Evolutionary conservation across 1,140 invertebrate genomes (phyloP), one percentile per base, ranked within the genome.

Genomic region (Trichoplusia ni): DNA sequence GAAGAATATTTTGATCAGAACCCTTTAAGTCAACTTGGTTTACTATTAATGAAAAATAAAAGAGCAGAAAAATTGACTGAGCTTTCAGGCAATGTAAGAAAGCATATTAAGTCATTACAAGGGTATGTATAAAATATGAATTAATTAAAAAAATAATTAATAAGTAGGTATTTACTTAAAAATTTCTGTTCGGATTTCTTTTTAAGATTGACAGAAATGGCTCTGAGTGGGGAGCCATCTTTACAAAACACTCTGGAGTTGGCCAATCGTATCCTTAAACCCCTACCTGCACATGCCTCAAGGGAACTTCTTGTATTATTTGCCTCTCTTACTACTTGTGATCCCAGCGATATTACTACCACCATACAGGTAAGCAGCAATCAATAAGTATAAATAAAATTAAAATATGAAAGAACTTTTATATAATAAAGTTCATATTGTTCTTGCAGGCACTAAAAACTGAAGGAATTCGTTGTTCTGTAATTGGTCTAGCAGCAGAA

Each of bases 1-100:
- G 96, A 98, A 72, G 98, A 99, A 90, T 99, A 97, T 84, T 99
- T 99, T 90, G 98, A 99, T 90, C 97, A 99, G 91, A 99, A 99
- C 92, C 99, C 99, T 31, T 98, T 99, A 46, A 98, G 97, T 87
- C 99, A 99, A 90, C 90, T 99, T 37, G 98, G 98, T 14, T 92
- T 99, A 42, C 96, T 99, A 71, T 90, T 95, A 8, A 97, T 98
- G 58, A 95, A 95, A 75, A 98, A 99, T 77, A 99, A 99, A 91
- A 92, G 97, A 76, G 97, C 98, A 11, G 98, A 99, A 82, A 98
- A 96, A 91, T 83, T 98, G 3, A 95, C 95, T 58, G 97, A 98
- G 68, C 91, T 99, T 25, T 95, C 96, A 70, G 98, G 98, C 76
- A 97, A 97, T 84, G 91, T 94, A 8, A 93, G 94, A 46, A 96